phyloP scores from a whole-genome alignment of 2,888 invertebrate genomes.

The Epinotia ramella region DNA sequence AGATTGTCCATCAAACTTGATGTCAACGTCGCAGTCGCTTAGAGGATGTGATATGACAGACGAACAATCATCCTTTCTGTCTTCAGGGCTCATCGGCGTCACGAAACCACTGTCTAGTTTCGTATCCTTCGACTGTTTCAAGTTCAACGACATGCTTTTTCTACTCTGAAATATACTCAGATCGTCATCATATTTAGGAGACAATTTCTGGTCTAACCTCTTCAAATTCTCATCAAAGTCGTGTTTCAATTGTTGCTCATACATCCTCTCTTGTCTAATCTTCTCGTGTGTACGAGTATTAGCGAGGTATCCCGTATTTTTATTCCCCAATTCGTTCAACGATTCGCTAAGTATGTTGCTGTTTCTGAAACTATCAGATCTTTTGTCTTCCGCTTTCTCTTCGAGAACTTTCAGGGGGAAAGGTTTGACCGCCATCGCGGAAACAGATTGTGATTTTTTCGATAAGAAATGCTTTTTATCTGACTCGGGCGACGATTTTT shows the following conservation, averaged over 20 bases:
- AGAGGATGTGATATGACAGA: slow-evolving; percentile 88
- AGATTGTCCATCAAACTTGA: slow-evolving; percentile 91
- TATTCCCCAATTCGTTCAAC: slow-evolving; percentile 65
- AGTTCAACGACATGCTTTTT: slow-evolving; percentile 73
- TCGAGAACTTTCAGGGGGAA: slow-evolving; percentile 82
- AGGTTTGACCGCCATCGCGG: slow-evolving; percentile 71
- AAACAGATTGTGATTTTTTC: slow-evolving; percentile 80
- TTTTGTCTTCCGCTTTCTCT: slow-evolving; percentile 77
- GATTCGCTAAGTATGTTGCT: slow-evolving; percentile 75
- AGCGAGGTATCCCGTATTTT: slow-evolving; percentile 86
- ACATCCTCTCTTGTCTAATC: slow-evolving; percentile 87
- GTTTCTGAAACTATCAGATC: slow-evolving; percentile 67
- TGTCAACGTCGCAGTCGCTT: slow-evolving; percentile 92
- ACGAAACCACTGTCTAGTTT: slow-evolving; percentile 87
- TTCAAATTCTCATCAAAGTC: slow-evolving; percentile 79
- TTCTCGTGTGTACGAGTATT: slow-evolving; percentile 86
- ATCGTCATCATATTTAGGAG: slow-evolving; percentile 67
- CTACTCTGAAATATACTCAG: slow-evolving; percentile 68
- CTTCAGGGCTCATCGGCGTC: slow-evolving; percentile 86
- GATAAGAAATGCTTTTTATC: slow-evolving; percentile 68
- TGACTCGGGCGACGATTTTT: slow-evolving; percentile 60
- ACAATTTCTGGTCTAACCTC: slow-evolving; percentile 66
- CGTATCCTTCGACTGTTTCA: slow-evolving; percentile 59
- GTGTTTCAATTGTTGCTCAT: slow-evolving; percentile 78
- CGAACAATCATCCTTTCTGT: slow-evolving; percentile 70